A percentile compares a stretch with the other conserved stretches of the same genome.
These are phyloP conservation scores for Drosophila sucinea DNA, from an alignment of 1,140 invertebrate species.

Conservation along the genomic window DNA sequence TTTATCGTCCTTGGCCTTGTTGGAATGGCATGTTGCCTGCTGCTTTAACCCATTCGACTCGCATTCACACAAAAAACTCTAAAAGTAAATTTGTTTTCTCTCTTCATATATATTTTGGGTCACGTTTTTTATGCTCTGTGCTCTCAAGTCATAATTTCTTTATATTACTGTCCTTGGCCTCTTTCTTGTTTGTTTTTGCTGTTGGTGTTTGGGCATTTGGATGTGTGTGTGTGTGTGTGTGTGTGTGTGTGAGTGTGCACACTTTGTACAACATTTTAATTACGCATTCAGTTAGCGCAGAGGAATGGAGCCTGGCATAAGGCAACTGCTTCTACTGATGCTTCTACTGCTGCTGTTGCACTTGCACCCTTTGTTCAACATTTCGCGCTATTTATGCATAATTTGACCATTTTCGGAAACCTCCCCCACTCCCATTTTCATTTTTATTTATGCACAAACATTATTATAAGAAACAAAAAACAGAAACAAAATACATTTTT, in stretches of 20 bases:
- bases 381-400: conserved; percentile 51
- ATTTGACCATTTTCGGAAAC: conserved; percentile 49
- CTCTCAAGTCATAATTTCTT: conserved; percentile 61
- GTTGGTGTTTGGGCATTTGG: background rate
- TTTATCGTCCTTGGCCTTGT: conserved; percentile 16
- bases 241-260: conserved; percentile 34
- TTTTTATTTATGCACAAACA: conserved; percentile 27
- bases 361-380: conserved; percentile 38
- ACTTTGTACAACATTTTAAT: conserved; percentile 73
- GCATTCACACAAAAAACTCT: conserved; percentile 12
- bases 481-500: no score
- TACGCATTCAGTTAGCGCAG: conserved; percentile 72
- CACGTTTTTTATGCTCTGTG: conserved; percentile 42
- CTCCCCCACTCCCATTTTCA: background rate
- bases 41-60: conserved; percentile 25
- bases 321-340: conserved; percentile 31
- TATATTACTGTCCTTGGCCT: conserved; percentile 49
- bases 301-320: conserved; percentile 21
- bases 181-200: conserved; percentile 9
- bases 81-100: conserved; percentile 22
- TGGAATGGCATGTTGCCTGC: background rate
- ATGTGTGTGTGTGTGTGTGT: conserved; percentile 20
- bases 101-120: conserved; percentile 34
- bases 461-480: conserved; percentile 31
- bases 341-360: conserved; percentile 20